Evolutionary conservation across 2,113 vertebrate genomes (phyloP).

Genomic region (Ceratotherium simum): DNA sequence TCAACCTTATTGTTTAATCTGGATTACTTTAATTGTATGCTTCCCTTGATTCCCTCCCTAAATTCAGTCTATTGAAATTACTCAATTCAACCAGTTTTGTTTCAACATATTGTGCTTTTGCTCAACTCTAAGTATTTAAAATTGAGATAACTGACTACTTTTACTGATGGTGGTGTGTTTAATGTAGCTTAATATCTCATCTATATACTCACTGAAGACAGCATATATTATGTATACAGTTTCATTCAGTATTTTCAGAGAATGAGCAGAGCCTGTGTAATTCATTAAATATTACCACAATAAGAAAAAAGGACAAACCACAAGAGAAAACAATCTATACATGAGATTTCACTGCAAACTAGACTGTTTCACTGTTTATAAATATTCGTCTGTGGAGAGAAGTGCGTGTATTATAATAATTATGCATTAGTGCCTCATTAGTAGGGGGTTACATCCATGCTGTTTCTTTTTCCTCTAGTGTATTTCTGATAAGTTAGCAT

Average conservation of each 20-base stretch:
- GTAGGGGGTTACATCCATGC: slow-evolving; percentile 86
- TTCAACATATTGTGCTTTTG: slow-evolving; percentile 33
- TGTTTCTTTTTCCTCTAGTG: slow-evolving; percentile 88
- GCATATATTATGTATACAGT: not conserved
- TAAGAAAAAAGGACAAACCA: slow-evolving; percentile 82
- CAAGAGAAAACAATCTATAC: slow-evolving; percentile 86
- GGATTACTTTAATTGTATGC: not conserved
- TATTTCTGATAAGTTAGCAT: slow-evolving; percentile 88
- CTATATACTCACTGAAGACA: slow-evolving; percentile 58
- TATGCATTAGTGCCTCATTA: slow-evolving; percentile 91
- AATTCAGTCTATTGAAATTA: not conserved
- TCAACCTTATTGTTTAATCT: slow-evolving; percentile 1
- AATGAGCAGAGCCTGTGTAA: slow-evolving; percentile 72
- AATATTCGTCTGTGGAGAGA: slow-evolving; percentile 89
- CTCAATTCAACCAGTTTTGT: slow-evolving; percentile 5
- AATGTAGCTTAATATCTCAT: slow-evolving; percentile 28
- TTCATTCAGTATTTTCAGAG: slow-evolving; percentile 78
- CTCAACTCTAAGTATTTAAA: slow-evolving; percentile 37
- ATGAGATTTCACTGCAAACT: slow-evolving; percentile 79
- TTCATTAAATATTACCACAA: slow-evolving; percentile 78
- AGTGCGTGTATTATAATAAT: slow-evolving; percentile 89
- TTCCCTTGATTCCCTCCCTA: not conserved
- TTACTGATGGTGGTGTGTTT: slow-evolving; percentile 9
- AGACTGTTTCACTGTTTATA: slow-evolving; percentile 87
- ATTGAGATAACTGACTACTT: not conserved